Evolutionary conservation across 2,797 vertebrate species (phyloP).

Genomic region (Microctenopoma steveboyesi): DNA sequence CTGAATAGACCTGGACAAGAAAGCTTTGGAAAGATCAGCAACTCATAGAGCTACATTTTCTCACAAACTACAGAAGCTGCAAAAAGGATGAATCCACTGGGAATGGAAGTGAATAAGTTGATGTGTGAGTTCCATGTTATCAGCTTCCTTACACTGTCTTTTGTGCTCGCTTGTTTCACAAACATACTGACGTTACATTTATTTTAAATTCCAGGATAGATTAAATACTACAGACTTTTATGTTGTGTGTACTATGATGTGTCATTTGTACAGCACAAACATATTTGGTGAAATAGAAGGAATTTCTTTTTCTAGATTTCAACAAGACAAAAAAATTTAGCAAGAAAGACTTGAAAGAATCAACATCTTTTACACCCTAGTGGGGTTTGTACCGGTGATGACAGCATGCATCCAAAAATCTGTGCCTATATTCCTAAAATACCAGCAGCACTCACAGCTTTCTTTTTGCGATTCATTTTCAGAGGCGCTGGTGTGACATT

Average conservation of each 20-base stretch:
- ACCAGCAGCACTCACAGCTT: slow-evolving; percentile 29
- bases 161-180: slow-evolving; percentile 29
- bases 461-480: slow-evolving; percentile 41
- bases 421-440: slow-evolving; percentile 50
- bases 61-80: slow-evolving; percentile 15
- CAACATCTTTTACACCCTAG: slow-evolving; percentile 19
- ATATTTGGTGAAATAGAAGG: slow-evolving; percentile 10
- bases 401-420: slow-evolving; percentile 19
- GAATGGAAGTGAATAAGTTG: slow-evolving; percentile 27
- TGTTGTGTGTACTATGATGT: slow-evolving; percentile 9
- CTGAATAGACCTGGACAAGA: slow-evolving; percentile 34
- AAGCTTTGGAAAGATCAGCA: slow-evolving; percentile 41
- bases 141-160: neutral
- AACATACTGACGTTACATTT: neutral
- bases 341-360: slow-evolving; percentile 34
- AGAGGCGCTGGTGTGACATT: slow-evolving; percentile 58
- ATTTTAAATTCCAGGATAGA: too few relatives aligned
- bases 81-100: slow-evolving; percentile 26
- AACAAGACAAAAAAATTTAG: slow-evolving; percentile 18
- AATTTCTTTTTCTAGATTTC: slow-evolving; percentile 23
- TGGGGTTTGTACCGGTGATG: slow-evolving; percentile 34
- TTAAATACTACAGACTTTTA: too few relatives aligned
- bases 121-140: slow-evolving; percentile 40
- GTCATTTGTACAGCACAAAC: neutral
- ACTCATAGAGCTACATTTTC: slow-evolving; percentile 32